Conservation (phyloP, 2,888 invertebrate species). For the Acronicta alni region DNA sequence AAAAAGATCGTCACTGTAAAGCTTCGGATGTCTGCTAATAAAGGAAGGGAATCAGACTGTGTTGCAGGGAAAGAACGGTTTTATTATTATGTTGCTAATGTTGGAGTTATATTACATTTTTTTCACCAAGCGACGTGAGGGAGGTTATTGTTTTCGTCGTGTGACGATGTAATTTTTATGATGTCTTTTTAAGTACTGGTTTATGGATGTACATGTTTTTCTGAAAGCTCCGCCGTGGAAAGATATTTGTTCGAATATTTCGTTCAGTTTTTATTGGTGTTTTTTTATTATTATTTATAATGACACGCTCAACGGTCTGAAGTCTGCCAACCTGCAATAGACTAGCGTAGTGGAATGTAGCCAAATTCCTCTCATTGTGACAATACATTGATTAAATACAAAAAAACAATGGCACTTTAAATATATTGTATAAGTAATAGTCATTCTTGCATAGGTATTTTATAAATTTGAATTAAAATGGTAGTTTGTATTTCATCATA, state of each 20-base stretch:
- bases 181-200: conserved; percentile 36
- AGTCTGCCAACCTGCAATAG: too few relatives aligned
- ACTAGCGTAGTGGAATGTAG: too few relatives aligned
- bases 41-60: conserved; percentile 77
- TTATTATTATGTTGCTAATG: conserved; percentile 84
- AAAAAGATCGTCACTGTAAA: conserved; percentile 84
- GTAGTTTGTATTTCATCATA: too few relatives aligned
- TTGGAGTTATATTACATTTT: conserved; percentile 69
- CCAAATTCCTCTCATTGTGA: too few relatives aligned
- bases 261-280: conserved; percentile 6
- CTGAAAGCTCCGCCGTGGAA: conserved; percentile 5
- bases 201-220: conserved; percentile 36
- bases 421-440: too few relatives aligned
- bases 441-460: too few relatives aligned
- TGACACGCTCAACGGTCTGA: too few relatives aligned
- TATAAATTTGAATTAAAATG: too few relatives aligned
- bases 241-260: conserved; percentile 11
- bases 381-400: too few relatives aligned
- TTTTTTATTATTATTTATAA: too few relatives aligned
- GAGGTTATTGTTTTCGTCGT: conserved; percentile 61
- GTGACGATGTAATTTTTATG: conserved; percentile 49
- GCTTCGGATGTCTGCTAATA: conserved; percentile 79
- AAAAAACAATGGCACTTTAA: too few relatives aligned
- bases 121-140: conserved; percentile 41
- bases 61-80: conserved; percentile 72